Percentiles rank a stretch among this genome's conserved stretches.
Conservation (phyloP, 1,140 invertebrate genomes). For the Chrysopa pallens region DNA sequence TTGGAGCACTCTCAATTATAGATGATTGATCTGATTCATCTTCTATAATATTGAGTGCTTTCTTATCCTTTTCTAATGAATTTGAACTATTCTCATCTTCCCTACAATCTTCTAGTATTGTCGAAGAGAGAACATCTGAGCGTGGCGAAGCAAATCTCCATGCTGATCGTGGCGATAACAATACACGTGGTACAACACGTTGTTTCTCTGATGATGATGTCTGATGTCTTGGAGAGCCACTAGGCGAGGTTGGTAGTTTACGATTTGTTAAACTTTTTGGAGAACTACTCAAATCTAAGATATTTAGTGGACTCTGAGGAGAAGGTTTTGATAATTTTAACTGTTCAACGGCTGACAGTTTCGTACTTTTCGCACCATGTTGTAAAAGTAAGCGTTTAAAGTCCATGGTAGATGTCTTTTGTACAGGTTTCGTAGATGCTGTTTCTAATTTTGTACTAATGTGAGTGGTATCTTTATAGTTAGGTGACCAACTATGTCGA, state of each 20-base stretch:
- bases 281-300: constrained; percentile 42
- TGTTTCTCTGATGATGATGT: constrained; percentile 29
- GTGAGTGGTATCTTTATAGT: constrained; percentile 31
- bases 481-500: constrained; percentile 25
- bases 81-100: constrained; percentile 43
- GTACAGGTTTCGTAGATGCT: constrained; percentile 20
- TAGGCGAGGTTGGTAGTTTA: constrained; percentile 30
- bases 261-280: constrained; percentile 43
- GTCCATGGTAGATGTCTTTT: constrained; percentile 52
- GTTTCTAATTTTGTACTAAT: constrained; percentile 24
- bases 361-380: constrained; percentile 38
- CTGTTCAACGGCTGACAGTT: constrained; percentile 66
- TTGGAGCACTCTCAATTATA: neutral
- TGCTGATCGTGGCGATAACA: constrained; percentile 45
- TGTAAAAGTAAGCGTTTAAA: constrained; percentile 65
- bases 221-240: constrained; percentile 29
- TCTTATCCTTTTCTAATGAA: constrained; percentile 25
- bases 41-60: constrained; percentile 5
- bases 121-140: constrained; percentile 64
- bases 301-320: constrained; percentile 29
- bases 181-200: constrained; percentile 37
- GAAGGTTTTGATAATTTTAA: constrained; percentile 50
- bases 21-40: neutral
- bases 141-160: constrained; percentile 54
- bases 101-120: constrained; percentile 64